Base-by-base conservation (phyloP, 2,888 invertebrate species). In the Parnassius glacialis region DNA sequence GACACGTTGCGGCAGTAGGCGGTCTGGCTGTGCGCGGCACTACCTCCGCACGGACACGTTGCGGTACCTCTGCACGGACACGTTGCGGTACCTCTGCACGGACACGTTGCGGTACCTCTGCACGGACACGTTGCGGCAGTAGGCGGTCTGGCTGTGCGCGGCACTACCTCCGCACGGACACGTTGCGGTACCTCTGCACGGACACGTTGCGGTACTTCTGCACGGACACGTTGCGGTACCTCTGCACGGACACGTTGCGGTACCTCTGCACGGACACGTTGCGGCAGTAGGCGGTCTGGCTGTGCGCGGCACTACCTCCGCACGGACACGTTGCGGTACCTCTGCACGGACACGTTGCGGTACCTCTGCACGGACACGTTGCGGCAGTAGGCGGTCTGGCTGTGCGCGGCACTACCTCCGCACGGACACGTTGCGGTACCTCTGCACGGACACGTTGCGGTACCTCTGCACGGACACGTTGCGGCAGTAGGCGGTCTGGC, bases 81-180 rank as follows among this genome's bases (percentile, higher is more conserved):
- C 20, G 20, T 20, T 20, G 20, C 20, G 20, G 16, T 10, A 1
- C 43, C 43, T 43, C 43, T 43, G 43, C 43, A 43, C 10, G 43
- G 43, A 10, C 43, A 43, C 10, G 43, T 43, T 10, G 43, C 43
- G 45, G 20, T 12, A 45, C 45, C 45, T 45, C 45, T 45, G 45
- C 45, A 45, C 45, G 45, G 45, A n/a, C 45, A 45, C 45, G 47
- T 13, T n/a, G 47, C 47, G 47, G 47, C 45, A 47, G 45, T 47
- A n/a, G n/a, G 11, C 43, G 43, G 3, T 2, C 43, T 5, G 25
- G 25, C 25, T 25, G 25, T 25, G 25, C 7, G 7, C 25, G 3
- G 25, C 42, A 1, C 1, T 12, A 45, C 45, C 45, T 45, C 45
- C n/a, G 45, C 45, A 45, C 45, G 45, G 45, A 45, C 45, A 45